Evolutionary conservation across 2,797 vertebrate species (phyloP).

Genomic region (Clarias platycephalus): DNA sequence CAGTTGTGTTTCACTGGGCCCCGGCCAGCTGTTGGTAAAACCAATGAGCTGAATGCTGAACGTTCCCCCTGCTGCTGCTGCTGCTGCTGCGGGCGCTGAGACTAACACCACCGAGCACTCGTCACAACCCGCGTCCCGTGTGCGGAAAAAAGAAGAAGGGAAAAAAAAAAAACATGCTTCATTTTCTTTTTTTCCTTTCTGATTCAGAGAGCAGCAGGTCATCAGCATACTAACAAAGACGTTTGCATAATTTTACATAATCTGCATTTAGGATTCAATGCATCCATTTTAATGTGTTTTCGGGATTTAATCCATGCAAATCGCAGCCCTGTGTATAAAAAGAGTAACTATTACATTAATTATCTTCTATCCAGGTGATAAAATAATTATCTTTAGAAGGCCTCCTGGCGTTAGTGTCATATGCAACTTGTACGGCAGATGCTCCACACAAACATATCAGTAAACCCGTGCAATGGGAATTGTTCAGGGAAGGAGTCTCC

Average conservation of each 20-base stretch:
- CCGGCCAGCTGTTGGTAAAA: slow-evolving; percentile 47
- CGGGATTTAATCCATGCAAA: slow-evolving; percentile 10
- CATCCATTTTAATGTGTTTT: not conserved
- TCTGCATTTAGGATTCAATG: not conserved
- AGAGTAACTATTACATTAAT: not conserved
- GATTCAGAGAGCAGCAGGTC: slow-evolving; percentile 9
- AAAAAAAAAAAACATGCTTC: no score
- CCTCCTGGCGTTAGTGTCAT: not conserved
- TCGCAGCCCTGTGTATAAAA: not conserved
- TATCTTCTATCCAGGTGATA: not conserved
- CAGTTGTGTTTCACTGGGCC: slow-evolving; percentile 46
- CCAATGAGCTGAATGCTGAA: slow-evolving; percentile 29
- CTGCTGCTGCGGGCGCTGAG: not conserved
- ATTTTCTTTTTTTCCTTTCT: not conserved
- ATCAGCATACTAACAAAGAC: slow-evolving; percentile 18
- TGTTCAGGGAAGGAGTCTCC: not conserved
- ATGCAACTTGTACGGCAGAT: not conserved
- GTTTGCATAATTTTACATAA: slow-evolving; percentile 40
- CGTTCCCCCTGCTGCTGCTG: not conserved
- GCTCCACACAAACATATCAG: not conserved
- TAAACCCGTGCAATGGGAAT: not conserved
- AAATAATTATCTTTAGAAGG: not conserved
- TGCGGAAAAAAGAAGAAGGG: not conserved
- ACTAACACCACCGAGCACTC: slow-evolving; percentile 1
- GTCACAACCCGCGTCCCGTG: not conserved